Conservation (phyloP, 2,888 invertebrate species). For the Drosophila fungiperda region DNA sequence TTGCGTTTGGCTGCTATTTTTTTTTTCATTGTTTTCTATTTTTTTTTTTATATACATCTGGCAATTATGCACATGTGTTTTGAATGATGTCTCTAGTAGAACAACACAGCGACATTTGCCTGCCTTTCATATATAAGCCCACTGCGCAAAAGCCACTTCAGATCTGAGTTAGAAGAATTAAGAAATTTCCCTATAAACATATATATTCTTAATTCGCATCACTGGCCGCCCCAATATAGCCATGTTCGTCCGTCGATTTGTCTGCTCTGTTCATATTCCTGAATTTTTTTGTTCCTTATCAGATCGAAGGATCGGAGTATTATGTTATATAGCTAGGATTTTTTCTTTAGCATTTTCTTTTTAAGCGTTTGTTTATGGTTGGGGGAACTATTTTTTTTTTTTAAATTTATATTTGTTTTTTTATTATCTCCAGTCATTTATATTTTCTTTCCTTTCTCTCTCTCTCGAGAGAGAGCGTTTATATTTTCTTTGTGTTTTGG, state of each 20-base stretch:
- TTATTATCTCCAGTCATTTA: no score
- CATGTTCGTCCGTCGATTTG: no score
- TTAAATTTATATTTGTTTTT: no score
- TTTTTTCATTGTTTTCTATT: background rate
- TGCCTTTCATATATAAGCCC: background rate
- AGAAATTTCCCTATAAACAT: background rate
- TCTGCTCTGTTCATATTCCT: no score
- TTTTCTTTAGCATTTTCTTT: no score
- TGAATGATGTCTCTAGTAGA: background rate
- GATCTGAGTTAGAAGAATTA: background rate
- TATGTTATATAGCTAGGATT: no score
- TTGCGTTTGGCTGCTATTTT: background rate
- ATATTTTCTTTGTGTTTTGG: background rate
- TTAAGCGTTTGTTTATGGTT: no score
- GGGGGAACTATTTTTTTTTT: no score
- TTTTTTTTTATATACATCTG: background rate
- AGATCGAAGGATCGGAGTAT: no score
- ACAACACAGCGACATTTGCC: background rate
- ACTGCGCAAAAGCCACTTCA: background rate
- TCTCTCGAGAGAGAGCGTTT: background rate
- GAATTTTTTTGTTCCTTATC: no score
- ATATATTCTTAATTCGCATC: background rate
- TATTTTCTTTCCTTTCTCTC: background rate
- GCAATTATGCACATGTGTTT: conserved; percentile 4
- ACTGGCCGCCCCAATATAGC: no score